Percentiles rank a stretch among this genome's conserved stretches.
phyloP scores from a whole-genome alignment of 2,113 vertebrate species.

The Pygoscelis adeliae region DNA sequence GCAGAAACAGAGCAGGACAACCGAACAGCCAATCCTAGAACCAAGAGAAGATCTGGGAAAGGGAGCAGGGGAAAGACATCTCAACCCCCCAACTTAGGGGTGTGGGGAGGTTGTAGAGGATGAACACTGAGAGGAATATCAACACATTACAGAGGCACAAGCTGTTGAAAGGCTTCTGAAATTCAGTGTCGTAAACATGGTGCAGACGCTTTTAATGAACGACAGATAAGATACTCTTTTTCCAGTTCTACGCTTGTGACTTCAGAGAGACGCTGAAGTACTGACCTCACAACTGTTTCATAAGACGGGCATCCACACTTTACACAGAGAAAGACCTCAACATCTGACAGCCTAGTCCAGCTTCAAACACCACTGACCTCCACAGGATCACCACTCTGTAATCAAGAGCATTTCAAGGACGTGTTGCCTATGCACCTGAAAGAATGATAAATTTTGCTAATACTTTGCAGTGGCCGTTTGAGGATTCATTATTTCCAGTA shows the following conservation, averaged over 20 bases:
- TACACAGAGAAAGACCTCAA: neutral
- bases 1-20: neutral
- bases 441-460: neutral
- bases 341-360: neutral
- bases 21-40: neutral
- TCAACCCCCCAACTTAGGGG: accelerated
- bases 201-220: accelerated
- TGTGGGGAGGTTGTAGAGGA: neutral
- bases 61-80: neutral
- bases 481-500: neutral
- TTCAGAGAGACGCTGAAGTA: neutral
- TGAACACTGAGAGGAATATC: neutral
- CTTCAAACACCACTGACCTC: neutral
- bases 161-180: neutral
- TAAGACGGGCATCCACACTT: neutral
- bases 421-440: neutral
- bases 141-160: neutral
- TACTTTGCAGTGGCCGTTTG: neutral
- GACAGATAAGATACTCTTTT: neutral
- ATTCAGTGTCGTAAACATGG: neutral
- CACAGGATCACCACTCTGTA: neutral
- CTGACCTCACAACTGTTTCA: neutral
- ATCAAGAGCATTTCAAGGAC: neutral
- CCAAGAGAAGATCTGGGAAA: neutral
- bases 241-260: neutral